A percentile compares a stretch with the other conserved stretches of the same genome.
Conservation (phyloP, 2,888 invertebrate genomes). For the Eueremaeus valkanovi region DNA sequence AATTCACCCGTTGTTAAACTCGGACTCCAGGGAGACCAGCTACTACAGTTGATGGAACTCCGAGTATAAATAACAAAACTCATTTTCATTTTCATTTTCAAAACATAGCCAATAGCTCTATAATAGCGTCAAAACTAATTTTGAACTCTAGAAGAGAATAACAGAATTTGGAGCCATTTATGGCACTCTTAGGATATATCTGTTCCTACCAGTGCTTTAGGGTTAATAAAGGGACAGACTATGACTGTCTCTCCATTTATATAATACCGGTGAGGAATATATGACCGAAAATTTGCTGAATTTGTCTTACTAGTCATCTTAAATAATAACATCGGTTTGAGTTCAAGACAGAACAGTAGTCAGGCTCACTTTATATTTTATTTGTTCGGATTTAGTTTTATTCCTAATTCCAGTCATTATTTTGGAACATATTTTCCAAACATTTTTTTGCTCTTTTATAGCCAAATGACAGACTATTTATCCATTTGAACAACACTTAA, state of each 20-base stretch:
- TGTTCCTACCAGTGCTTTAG: neutral
- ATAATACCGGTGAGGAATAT: constrained; percentile 10
- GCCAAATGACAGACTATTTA: neutral
- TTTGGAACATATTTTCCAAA: neutral
- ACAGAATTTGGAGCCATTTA: too few species aligned
- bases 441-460: neutral
- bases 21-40: too few species aligned
- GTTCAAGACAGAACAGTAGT: too few species aligned
- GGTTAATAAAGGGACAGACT: neutral
- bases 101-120: too few species aligned
- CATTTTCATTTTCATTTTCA: too few species aligned
- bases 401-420: neutral
- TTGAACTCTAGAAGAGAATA: too few species aligned
- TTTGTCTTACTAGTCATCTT: neutral
- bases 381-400: neutral
- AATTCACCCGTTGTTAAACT: too few species aligned
- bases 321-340: neutral
- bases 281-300: neutral
- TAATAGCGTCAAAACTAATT: too few species aligned
- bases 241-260: constrained; percentile 1
- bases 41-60: too few species aligned
- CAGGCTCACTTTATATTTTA: too few species aligned
- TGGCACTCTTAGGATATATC: too few species aligned
- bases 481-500: neutral
- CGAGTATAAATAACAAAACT: too few species aligned